Evolutionary conservation across 2,113 vertebrate species (phyloP), one percentile per base, ranked within the genome.

Genomic region (Herpetotheres cachinnans): DNA sequence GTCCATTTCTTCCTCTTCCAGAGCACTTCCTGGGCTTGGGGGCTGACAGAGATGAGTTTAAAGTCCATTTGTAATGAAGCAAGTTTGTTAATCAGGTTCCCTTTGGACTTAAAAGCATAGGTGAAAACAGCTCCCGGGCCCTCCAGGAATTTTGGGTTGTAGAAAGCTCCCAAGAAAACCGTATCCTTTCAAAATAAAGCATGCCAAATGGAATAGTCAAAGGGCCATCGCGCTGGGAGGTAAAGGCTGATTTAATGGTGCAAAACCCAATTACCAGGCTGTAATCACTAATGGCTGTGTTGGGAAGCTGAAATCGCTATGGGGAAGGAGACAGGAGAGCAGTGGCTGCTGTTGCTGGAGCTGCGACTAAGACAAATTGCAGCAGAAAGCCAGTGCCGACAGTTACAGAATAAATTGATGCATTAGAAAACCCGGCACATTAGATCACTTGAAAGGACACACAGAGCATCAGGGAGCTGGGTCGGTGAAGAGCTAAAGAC

Each of bases 191-290:
- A 70, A 78, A 83, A 70, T 70, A 69, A 79, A 88, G 6, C 50
- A n/a, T 59, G 26, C 10, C 82, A 81, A 83, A 44, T 9, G 25
- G 40, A 80, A 38, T 7, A 82, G 46, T 62, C 49, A 26, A 52
- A 17, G 24, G 15, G 40, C 36, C 42, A 17, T 21, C 0, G 0
- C 4, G 8, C 58, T 66, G 76, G 67, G 63, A 69, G 38, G 38
- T 79, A 81, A 46, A 32, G 47, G 54, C 67, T 90, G 63, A 89
- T 93, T 94, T 81, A 92, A 90, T 9, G 63, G 46, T 58, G 67
- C 50, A 74, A 89, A 96, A 85, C 5, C 19, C 82, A 82, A 55
- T 95, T 81, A 69, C 44, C 22, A 49, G 65, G 18, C 82, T 88
- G 82, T 55, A 40, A 91, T 90, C 69, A 55, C 69, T 72, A 79